Evolutionary conservation across 2,113 vertebrate species (phyloP).

Genomic region (Sus scrofa): T2T-Sscrofa CM000824.6:231615001-231615500

Average conservation of each 20-base stretch:
- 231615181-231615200: accelerated
- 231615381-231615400: accelerated
- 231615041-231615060: neutral
- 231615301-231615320: accelerated
- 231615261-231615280: accelerated
- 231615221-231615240: accelerated
- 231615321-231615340: accelerated
- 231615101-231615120: accelerated
- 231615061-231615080: neutral
- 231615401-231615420: accelerated
- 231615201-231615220: neutral
- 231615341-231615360: accelerated
- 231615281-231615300: accelerated
- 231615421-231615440: neutral
- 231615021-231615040: neutral
- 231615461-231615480: neutral
- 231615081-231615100: accelerated
- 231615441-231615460: too few relatives aligned
- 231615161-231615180: accelerated
- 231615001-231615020: neutral
- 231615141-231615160: accelerated
- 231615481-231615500: accelerated
- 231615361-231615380: accelerated
- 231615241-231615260: neutral
- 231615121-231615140: accelerated